Base-by-base conservation (phyloP, 1,140 invertebrate genomes). In the Drosophila ananassae region DNA sequence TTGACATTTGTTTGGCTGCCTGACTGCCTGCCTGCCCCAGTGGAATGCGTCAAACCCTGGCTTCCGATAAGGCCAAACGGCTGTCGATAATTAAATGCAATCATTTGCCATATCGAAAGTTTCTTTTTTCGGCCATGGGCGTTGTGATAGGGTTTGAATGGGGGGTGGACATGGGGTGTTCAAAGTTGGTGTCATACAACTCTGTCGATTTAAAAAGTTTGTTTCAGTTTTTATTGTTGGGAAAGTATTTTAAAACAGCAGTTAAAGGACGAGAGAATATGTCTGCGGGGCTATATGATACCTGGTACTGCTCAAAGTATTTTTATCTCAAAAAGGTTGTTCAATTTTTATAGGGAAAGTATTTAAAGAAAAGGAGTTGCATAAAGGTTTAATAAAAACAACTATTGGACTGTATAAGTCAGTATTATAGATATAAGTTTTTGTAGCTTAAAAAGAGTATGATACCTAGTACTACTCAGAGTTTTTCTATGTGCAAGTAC, bases 61-160 rank as follows among this genome's bases (percentile, higher is more conserved):
- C 41, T 58, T 28, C 56, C 41, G 74, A 82, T 82, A 82, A 68
- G 59, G 24, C 34, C 17, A 3, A 64, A 46, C 34, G 32, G 52
- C 6, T 50, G 57, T 57, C 57, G 76, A 77, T 89, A 89, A 89
- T 87, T 76, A 79, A 87, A 73, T 79, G 79, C 75, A 83, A 79
- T 82, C 56, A 64, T 60, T 75, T 44, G 53, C 44, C 73, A 55
- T 66, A 62, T 85, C 53, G 41, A 59, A 73, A 10, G 51, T 25
- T 66, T 58, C 9, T 25, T 46, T 44, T 61, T 25, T 51, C 2
- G 7, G 17, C 17, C 34, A 63, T 22, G 13, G 17, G n/a, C 5
- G 13, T 47, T 17, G n/a, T 5, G 17, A 17, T 54, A 5, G 2
- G 8, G 0, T 2, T 4, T 5, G 1, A 30, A 24, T 0, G 0